phyloP scores from a whole-genome alignment of 1,140 invertebrate species.

The Scaptomyza hsui region DNA sequence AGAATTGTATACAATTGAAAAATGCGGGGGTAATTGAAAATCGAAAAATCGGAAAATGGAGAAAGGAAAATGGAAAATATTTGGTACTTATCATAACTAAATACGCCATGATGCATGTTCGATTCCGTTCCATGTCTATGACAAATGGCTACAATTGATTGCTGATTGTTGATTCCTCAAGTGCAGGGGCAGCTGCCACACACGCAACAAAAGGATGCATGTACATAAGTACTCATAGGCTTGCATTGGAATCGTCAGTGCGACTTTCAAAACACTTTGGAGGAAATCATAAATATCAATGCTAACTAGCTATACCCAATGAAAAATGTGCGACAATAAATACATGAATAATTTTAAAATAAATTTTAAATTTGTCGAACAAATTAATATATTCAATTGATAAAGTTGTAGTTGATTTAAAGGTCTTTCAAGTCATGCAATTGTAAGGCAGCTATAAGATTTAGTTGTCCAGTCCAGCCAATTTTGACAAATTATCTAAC shows the following conservation, averaged over 20 bases:
- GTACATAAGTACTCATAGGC: not conserved
- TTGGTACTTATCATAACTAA: constrained; percentile 26
- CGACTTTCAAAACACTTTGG: constrained; percentile 67
- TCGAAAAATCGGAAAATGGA: constrained; percentile 46
- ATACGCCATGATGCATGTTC: constrained; percentile 45
- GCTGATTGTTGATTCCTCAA: constrained; percentile 48
- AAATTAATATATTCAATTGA: no score
- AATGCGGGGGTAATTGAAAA: constrained; percentile 38
- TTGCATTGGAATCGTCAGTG: constrained; percentile 52
- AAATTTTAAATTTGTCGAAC: no score
- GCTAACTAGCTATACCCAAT: constrained; percentile 40
- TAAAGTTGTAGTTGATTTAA: no score
- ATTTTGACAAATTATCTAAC: no score
- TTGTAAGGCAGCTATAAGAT: no score
- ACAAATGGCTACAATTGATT: constrained; percentile 58
- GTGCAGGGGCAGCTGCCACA: constrained; percentile 21
- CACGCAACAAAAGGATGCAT: constrained; percentile 15
- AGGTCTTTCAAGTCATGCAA: no score
- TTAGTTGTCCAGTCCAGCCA: no score
- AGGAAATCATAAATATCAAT: constrained; percentile 69
- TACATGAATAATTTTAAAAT: not conserved
- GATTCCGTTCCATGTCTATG: constrained; percentile 34
- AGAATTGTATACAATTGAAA: constrained; percentile 23
- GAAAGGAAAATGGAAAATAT: constrained; percentile 26
- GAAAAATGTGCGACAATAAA: constrained; percentile 9